Conservation (phyloP, 2,113 vertebrate species). For the Myxocyprinus asiaticus region DNA sequence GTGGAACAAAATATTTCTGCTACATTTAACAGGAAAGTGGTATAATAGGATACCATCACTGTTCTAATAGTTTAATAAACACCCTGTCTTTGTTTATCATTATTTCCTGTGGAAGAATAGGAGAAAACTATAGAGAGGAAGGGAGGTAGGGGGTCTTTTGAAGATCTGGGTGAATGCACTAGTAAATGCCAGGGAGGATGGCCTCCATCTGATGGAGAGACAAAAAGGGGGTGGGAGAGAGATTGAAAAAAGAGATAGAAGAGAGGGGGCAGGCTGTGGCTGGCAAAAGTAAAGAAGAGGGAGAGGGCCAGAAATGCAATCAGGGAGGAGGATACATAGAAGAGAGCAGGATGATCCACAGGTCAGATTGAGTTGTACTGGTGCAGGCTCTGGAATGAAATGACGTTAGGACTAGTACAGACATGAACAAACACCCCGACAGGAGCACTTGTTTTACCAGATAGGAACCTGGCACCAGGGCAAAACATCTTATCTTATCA, state of each 20-base stretch:
- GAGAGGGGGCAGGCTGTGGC: conserved; percentile 45
- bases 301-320: conserved; percentile 16
- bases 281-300: conserved; percentile 19
- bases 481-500: neutral
- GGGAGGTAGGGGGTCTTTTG: conserved; percentile 12
- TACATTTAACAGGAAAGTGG: neutral
- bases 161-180: conserved; percentile 40
- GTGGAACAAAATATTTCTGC: neutral
- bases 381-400: conserved; percentile 21
- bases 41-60: conserved; percentile 14
- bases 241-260: conserved; percentile 62
- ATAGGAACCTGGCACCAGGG: conserved; percentile 2
- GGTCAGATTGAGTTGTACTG: conserved; percentile 17
- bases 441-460: conserved; percentile 37
- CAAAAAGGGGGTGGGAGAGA: conserved; percentile 43
- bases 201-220: conserved; percentile 42
- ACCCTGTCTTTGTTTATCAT: neutral
- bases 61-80: conserved; percentile 28
- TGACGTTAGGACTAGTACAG: conserved; percentile 63
- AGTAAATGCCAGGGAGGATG: conserved; percentile 42
- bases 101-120: too few relatives aligned
- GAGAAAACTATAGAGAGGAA: conserved; percentile 8
- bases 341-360: conserved; percentile 1
- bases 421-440: conserved; percentile 59
- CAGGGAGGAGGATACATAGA: conserved; percentile 26